Conservation (phyloP, 2,888 invertebrate species). For the Synanthedon myopaeformis region DNA sequence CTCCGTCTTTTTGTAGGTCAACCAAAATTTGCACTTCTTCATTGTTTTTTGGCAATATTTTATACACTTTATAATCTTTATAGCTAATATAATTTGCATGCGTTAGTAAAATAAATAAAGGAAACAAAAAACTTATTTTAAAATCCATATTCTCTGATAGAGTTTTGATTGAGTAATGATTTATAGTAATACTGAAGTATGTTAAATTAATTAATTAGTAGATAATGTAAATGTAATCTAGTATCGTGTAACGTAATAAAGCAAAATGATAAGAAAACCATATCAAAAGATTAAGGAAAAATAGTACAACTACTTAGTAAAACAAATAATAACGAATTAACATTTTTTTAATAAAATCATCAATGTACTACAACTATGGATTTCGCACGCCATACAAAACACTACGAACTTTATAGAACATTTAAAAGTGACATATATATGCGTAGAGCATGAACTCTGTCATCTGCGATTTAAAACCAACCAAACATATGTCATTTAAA, state of each 20-base stretch:
- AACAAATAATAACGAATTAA: neutral
- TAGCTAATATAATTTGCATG: conserved; percentile 38
- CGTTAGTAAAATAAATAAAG: conserved; percentile 7
- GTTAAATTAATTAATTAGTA: neutral
- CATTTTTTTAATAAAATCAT: neutral
- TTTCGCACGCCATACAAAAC: too few species aligned
- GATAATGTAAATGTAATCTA: neutral
- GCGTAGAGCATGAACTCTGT: too few species aligned
- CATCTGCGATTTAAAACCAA: too few species aligned
- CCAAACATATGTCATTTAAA: too few species aligned
- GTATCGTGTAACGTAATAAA: neutral
- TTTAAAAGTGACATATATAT: too few species aligned
- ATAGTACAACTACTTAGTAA: neutral
- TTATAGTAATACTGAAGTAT: neutral
- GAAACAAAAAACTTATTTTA: conserved; percentile 19
- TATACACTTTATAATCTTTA: conserved; percentile 63
- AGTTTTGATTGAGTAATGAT: neutral
- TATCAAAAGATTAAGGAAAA: neutral
- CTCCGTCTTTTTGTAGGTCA: conserved; percentile 32
- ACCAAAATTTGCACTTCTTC: conserved; percentile 55
- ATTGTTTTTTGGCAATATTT: conserved; percentile 52
- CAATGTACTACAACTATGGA: neutral
- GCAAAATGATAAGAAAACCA: neutral
- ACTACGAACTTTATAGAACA: too few species aligned
- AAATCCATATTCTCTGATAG: conserved; percentile 18